Evolutionary conservation across 2,797 vertebrate species (phyloP), one percentile per base, ranked within the genome.

Genomic region (Halcyon badia): DNA sequence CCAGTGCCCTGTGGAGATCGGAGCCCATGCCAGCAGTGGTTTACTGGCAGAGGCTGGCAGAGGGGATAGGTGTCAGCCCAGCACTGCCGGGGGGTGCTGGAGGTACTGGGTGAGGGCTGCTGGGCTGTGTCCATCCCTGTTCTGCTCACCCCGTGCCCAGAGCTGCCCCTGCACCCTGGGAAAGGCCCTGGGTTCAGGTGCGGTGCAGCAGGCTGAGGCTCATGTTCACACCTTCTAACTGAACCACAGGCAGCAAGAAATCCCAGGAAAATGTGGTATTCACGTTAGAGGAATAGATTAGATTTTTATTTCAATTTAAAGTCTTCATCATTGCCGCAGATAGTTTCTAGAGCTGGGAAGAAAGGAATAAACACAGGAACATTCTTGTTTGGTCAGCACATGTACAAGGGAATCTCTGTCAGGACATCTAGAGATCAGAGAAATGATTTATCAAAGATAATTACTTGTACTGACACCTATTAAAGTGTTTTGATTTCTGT

Each of bases 401-500:
- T 10, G 39, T 18, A 31, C 4, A 35, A 70, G 37, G 48, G 58
- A 71, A 33, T 30, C 44, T 58, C 73, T 78, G 57, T 33, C 68
- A 73, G 80, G 83, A 71, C 21, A 65, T 79, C 65, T 22, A 57
- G 48, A 60, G 77, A 89, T 91, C 70, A 89, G 39, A 87, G 35
- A 65, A 86, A 64, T 78, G 71, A 64, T 88, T 97, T 87, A 78
- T 65, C 54, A 86, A 81, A 91, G 82, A 75, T 62, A 77, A 93
- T 84, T 94, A 95, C 89, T 88, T 87, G 92, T 87, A 92, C 94
- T 96, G 95, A 89, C 95, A 87, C 93, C 87, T 70, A 81, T 33
- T 49, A 85, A 95, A 95, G 96, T 51, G 52, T 80, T 92, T 89
- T 96, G 94, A 96, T 97, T 97, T 96, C 94, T 85, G 88, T 77